Conservation (phyloP, 2,888 invertebrate species). For the Syrphus vitripennis region DNA sequence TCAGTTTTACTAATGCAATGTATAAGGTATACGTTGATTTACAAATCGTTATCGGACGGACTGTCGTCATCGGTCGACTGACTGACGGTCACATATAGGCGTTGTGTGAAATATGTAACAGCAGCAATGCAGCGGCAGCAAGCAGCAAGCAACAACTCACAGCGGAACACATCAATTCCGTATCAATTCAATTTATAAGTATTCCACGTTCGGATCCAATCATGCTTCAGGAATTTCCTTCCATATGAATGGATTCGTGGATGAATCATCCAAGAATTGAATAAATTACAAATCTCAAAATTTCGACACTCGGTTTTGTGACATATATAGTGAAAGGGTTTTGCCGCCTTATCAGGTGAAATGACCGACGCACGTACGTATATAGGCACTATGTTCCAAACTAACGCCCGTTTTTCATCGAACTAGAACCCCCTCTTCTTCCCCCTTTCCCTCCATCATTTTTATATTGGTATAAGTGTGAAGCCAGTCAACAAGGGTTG, state of each 20-base stretch:
- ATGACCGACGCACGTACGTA: no score
- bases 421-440: neutral
- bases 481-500: constrained; percentile 54
- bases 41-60: constrained; percentile 9
- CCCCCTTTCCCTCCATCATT: neutral
- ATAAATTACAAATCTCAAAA: constrained; percentile 23
- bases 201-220: constrained; percentile 31
- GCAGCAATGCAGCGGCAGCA: neutral
- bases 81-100: neutral
- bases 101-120: constrained; percentile 2
- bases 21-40: constrained; percentile 2
- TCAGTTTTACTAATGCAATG: constrained; percentile 35
- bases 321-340: constrained; percentile 49
- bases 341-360: constrained; percentile 31
- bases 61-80: constrained; percentile 13
- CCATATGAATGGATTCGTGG: neutral
- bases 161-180: neutral
- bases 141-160: neutral
- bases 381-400: constrained; percentile 18
- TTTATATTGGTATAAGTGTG: neutral
- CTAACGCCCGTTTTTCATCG: constrained; percentile 3
- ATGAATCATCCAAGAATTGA: constrained; percentile 43
- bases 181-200: constrained; percentile 24
- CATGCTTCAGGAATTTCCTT: constrained; percentile 53
- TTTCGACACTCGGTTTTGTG: constrained; percentile 31